Evolutionary conservation across 2,888 invertebrate species (phyloP).

Genomic region (Keiferia lycopersicella): DNA sequence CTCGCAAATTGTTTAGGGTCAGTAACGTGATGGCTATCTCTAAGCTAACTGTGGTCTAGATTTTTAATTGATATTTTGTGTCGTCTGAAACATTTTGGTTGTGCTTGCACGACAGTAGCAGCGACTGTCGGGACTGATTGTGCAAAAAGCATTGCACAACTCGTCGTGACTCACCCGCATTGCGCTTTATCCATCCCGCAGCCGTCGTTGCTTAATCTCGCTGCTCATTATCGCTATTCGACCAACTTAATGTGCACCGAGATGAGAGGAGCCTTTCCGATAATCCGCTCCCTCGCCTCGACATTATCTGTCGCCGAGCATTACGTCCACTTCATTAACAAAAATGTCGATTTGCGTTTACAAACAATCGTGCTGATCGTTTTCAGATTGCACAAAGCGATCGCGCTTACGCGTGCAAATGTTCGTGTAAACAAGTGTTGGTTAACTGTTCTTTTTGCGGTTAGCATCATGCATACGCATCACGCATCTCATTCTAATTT

Average conservation of each 20-base stretch:
- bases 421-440: constrained; percentile 29
- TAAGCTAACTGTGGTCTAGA: neutral
- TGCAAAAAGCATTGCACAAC: constrained; percentile 70
- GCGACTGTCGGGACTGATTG: constrained; percentile 58
- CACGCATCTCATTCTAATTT: constrained; percentile 1
- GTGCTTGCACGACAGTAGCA: constrained; percentile 47
- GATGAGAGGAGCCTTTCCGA: constrained; percentile 26
- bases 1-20: constrained; percentile 32
- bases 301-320: constrained; percentile 21
- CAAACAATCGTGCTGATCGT: constrained; percentile 36
- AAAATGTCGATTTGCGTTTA: constrained; percentile 34
- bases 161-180: constrained; percentile 63
- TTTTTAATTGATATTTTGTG: neutral
- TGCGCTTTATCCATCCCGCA: constrained; percentile 61
- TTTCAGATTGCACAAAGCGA: constrained; percentile 34
- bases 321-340: constrained; percentile 22
- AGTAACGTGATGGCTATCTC: neutral
- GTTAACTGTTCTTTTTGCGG: constrained; percentile 14
- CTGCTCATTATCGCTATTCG: constrained; percentile 54
- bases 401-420: constrained; percentile 30
- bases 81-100: constrained; percentile 44
- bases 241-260: constrained; percentile 32
- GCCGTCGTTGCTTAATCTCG: constrained; percentile 56
- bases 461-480: constrained; percentile 16
- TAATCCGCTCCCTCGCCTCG: constrained; percentile 16